Base-by-base conservation (phyloP, 2,888 invertebrate genomes). In the Drosophila kanekoi region DNA sequence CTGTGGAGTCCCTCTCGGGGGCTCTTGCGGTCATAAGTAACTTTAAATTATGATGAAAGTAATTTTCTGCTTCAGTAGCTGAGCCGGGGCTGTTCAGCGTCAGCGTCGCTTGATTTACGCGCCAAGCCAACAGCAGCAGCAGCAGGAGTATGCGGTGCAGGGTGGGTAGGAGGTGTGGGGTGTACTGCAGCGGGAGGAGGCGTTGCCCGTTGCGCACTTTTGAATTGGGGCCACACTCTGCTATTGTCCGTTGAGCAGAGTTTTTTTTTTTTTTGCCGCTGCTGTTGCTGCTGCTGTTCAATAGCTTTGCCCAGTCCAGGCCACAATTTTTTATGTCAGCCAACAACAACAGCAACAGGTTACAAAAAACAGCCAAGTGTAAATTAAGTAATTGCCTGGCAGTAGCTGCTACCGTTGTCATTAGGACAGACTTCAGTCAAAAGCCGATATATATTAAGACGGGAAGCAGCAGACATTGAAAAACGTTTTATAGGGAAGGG, bases 31-130 rank as follows among this genome's bases (percentile, higher is more conserved):
- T 84, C 85, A 84, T 86, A 86, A 87, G 79, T 79, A 85, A 86
- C 81, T 87, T 80, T 83, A 87, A 89, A 83, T 90, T 86, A 89
- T 90, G 90, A 89, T 90, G 85, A 89, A 90, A 90, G 90, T 90
- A 90, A 90, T 90, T 90, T 90, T 90, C 89, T 89, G 90, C 90
- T 89, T 90, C 89, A 90, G 80, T 90, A 89, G 89, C 83, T 73
- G 72, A 78, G 80, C 69, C 75, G 75, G 75, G 69, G 53, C 84
- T 60, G 59, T 52, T 70, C 69, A 77, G 45, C 58, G 77, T 71
- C 72, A 69, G 73, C 74, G 71, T 73, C 52, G 63, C 72, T 81
- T 83, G 81, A 83, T 81, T 81, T 81, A 81, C 81, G 70, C 81
- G 63, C 72, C 75, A 58, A 38, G 38, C 51, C 49, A 63, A 37